phyloP scores from a whole-genome alignment of 1,140 invertebrate species.

The Frieseomelitta varia region DNA sequence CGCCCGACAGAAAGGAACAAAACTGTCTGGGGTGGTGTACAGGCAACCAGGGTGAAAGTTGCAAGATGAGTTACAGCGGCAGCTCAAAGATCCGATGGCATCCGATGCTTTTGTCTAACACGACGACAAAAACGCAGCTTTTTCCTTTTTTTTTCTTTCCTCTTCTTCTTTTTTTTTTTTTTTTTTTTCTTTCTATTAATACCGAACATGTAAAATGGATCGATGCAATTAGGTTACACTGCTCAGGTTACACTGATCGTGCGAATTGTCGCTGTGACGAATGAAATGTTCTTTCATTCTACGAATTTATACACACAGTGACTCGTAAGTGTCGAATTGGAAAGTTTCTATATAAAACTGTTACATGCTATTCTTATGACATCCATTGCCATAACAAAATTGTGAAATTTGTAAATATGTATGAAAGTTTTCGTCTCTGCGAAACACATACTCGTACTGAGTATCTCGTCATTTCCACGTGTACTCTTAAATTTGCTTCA shows the following conservation, averaged over 20 bases:
- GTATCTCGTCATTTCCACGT: too few relatives aligned
- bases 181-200: too few relatives aligned
- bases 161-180: background rate
- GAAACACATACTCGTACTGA: background rate
- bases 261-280: background rate
- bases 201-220: background rate
- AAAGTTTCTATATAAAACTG: background rate
- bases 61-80: slow-evolving; percentile 65
- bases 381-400: background rate
- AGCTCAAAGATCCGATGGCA: slow-evolving; percentile 55
- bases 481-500: too few relatives aligned
- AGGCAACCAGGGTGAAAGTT: slow-evolving; percentile 57
- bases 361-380: background rate
- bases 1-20: slow-evolving; percentile 64
- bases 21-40: slow-evolving; percentile 60
- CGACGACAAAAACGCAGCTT: background rate
- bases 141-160: background rate
- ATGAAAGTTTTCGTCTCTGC: background rate
- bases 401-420: background rate
- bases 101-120: slow-evolving; percentile 25
- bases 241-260: background rate
- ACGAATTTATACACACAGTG: background rate
- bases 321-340: too few relatives aligned
- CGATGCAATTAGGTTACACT: background rate
- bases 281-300: background rate